These are phyloP conservation scores for Acrocyrtus sp. DNA, from an alignment of 2,888 invertebrate genomes.

Conservation along the genomic window DNA sequence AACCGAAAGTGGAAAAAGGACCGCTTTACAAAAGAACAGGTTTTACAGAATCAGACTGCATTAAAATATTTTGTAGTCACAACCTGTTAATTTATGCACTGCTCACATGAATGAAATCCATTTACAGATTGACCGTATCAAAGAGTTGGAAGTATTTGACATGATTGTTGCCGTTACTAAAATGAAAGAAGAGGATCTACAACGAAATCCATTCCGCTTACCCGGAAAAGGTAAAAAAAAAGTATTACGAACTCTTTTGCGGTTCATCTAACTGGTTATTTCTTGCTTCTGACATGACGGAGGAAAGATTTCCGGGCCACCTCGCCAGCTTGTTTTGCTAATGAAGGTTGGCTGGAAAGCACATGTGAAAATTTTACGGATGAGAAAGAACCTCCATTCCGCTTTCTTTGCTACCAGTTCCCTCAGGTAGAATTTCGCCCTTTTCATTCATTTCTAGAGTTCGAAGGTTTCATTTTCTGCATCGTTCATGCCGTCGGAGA, in stretches of 20 bases:
- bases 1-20: slow-evolving; percentile 65
- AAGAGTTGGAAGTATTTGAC: slow-evolving; percentile 68
- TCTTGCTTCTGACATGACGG: not conserved
- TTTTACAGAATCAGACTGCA: too few relatives aligned
- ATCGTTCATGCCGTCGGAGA: too few relatives aligned
- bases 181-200: slow-evolving; percentile 68
- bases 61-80: too few relatives aligned
- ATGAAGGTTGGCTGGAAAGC: slow-evolving; percentile 28
- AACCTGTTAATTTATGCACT: too few relatives aligned
- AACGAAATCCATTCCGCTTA: slow-evolving; percentile 68
- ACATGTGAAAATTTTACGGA: slow-evolving; percentile 20
- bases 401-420: slow-evolving; percentile 65
- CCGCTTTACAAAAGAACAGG: too few relatives aligned
- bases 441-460: too few relatives aligned
- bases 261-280: too few relatives aligned
- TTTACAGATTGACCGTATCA: slow-evolving; percentile 69
- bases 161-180: slow-evolving; percentile 69
- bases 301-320: slow-evolving; percentile 22
- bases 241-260: too few relatives aligned
- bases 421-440: slow-evolving; percentile 65
- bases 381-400: not conserved
- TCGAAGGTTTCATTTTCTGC: too few relatives aligned
- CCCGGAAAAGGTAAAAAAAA: slow-evolving; percentile 62
- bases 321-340: slow-evolving; percentile 13
- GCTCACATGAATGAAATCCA: too few relatives aligned